A percentile compares a stretch with the other conserved stretches of the same genome.
phyloP scores from a whole-genome alignment of 1,140 invertebrate species.

The Adelges cooleyi region DNA sequence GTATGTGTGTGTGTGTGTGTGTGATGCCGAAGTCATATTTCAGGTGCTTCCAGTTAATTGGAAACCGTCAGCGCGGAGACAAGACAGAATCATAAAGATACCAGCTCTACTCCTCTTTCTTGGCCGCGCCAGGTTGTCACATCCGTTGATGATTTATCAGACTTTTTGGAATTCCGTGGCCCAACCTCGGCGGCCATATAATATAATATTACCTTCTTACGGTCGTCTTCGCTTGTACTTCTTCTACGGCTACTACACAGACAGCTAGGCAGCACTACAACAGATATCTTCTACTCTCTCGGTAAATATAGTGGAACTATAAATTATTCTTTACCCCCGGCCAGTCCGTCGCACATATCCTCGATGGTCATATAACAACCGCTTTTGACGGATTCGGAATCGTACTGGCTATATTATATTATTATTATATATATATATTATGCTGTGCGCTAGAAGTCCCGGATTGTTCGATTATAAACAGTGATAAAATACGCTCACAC shows the following conservation, averaged over 20 bases:
- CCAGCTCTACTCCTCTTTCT: not conserved
- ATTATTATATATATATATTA: too few relatives aligned
- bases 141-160: constrained; percentile 28
- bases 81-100: not conserved
- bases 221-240: not conserved
- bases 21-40: not conserved
- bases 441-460: not conserved
- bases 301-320: constrained; percentile 11
- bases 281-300: not conserved
- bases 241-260: not conserved
- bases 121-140: constrained; percentile 5
- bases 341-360: not conserved
- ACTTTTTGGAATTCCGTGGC: constrained; percentile 24
- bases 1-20: too few relatives aligned
- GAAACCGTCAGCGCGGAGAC: constrained; percentile 18
- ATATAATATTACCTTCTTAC: too few relatives aligned
- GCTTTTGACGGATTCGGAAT: constrained; percentile 24
- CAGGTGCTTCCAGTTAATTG: constrained; percentile 27
- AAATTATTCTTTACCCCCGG: constrained; percentile 19
- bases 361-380: not conserved
- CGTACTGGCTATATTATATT: not conserved
- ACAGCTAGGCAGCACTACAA: not conserved
- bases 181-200: constrained; percentile 8
- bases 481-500: constrained; percentile 1
- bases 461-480: constrained; percentile 15